Conservation (phyloP, 2,113 vertebrate species). For the Hyperoodon ampullatus region DNA sequence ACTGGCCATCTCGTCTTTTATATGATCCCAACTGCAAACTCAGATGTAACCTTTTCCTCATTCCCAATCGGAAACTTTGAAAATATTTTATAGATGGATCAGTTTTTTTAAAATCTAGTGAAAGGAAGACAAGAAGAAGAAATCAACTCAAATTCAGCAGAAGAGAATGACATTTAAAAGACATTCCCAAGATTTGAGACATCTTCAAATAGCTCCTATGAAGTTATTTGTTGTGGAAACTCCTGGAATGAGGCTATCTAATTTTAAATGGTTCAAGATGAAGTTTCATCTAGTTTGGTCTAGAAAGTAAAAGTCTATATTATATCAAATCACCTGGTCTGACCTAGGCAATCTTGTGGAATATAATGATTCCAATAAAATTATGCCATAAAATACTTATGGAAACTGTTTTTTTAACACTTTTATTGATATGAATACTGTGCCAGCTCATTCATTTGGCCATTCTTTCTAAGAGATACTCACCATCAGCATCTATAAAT, state of each 20-base stretch:
- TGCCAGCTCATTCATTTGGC: not conserved
- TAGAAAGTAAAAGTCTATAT: not conserved
- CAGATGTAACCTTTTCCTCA: not conserved
- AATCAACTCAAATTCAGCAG: constrained; percentile 4
- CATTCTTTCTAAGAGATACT: not conserved
- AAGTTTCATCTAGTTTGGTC: not conserved
- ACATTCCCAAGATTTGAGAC: not conserved
- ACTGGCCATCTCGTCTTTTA: constrained; percentile 20
- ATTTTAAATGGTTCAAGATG: not conserved
- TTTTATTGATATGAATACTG: not conserved
- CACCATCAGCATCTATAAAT: not conserved
- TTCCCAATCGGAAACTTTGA: not conserved
- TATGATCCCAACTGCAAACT: not conserved
- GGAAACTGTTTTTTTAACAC: not conserved
- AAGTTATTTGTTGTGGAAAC: not conserved
- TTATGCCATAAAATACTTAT: not conserved
- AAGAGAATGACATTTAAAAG: not conserved
- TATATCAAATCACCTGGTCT: not conserved
- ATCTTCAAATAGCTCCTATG: not conserved
- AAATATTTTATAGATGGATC: not conserved
- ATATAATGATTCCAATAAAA: not conserved
- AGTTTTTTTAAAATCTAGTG: not conserved
- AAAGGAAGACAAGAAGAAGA: not conserved
- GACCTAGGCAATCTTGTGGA: not conserved
- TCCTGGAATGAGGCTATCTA: not conserved